Evolutionary conservation across 2,113 vertebrate species (phyloP).

Genomic region (Neogale vison): DNA sequence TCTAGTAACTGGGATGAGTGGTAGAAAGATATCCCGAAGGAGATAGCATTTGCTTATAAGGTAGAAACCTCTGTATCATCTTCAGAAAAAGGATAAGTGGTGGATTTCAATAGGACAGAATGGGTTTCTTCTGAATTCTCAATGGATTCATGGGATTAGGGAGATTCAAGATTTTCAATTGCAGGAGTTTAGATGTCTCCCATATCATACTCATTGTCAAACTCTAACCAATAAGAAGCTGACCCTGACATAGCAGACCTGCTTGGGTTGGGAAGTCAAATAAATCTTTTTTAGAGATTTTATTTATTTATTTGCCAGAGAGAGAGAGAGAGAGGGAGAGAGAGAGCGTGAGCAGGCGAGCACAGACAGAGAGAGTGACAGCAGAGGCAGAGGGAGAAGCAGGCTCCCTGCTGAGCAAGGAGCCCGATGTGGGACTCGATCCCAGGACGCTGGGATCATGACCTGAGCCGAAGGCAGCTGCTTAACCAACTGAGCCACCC

Average conservation of each 20-base stretch:
- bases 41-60: background rate
- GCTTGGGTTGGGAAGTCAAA: background rate
- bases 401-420: no score
- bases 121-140: background rate
- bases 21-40: background rate
- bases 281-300: no score
- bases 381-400: no score
- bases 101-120: background rate
- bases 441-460: no score
- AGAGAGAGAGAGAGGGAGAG: no score
- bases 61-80: background rate
- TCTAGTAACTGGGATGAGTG: background rate
- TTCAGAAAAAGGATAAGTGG: background rate
- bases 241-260: background rate
- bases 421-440: no score
- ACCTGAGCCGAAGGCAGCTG: no score
- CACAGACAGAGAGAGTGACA: no score
- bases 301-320: no score
- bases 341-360: no score
- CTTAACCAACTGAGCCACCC: no score
- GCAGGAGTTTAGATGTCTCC: background rate
- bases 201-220: background rate
- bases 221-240: background rate
- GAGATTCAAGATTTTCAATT: background rate
- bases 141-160: background rate